Evolutionary conservation across 2,797 vertebrate genomes (phyloP).

Genomic region (Glossophaga mutica): DNA sequence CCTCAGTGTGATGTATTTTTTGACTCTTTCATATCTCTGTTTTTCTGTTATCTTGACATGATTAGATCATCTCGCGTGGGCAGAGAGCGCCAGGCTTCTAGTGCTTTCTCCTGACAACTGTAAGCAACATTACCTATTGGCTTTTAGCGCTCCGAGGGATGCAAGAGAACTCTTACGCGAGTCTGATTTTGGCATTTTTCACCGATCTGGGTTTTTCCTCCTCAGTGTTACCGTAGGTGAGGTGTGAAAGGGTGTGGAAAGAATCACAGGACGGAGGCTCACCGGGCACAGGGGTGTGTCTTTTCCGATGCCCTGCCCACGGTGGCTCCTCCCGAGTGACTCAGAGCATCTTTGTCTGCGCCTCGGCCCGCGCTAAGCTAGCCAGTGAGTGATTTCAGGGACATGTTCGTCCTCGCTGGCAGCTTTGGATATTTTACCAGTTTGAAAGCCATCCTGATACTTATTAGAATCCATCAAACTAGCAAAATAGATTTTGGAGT

Average conservation of each 20-base stretch:
- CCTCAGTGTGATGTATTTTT: background rate
- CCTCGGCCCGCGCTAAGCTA: background rate
- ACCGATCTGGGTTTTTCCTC: background rate
- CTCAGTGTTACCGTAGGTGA: background rate
- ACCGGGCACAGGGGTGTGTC: background rate
- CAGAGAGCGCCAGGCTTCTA: background rate
- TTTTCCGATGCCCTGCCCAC: background rate
- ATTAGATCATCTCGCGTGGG: background rate
- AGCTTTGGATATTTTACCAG: background rate
- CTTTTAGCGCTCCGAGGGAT: background rate
- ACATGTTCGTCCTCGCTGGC: background rate
- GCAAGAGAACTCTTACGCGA: background rate
- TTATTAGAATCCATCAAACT: background rate
- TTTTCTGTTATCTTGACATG: background rate
- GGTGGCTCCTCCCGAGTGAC: background rate
- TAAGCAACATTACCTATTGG: background rate
- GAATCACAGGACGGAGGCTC: background rate
- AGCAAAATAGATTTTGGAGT: background rate
- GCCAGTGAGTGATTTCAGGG: background rate
- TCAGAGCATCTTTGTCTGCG: background rate
- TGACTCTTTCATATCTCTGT: background rate
- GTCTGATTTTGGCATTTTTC: background rate
- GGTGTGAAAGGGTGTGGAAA: background rate
- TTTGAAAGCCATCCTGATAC: background rate
- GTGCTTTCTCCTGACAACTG: background rate